These are phyloP conservation scores for Leptonema lineaticorne DNA, from an alignment of 1,140 invertebrate species.

Conservation along the genomic window DNA sequence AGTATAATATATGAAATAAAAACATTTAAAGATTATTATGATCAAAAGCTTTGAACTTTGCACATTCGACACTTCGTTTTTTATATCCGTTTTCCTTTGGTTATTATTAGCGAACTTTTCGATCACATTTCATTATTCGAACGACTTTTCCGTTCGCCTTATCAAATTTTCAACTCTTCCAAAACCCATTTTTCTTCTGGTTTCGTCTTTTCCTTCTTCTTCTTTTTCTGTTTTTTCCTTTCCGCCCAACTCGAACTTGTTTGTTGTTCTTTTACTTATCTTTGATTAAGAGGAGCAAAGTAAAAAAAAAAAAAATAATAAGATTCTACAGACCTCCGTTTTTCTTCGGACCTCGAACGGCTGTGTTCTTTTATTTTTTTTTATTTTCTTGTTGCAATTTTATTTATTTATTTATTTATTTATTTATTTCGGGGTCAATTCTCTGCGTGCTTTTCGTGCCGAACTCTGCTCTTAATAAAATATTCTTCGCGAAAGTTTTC, in stretches of 20 bases:
- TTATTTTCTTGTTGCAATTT: no score
- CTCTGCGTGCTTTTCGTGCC: no score
- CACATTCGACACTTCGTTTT: no score
- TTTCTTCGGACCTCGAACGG: no score
- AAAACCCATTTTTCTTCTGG: neutral
- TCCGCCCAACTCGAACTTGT: neutral
- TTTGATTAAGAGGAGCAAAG: conserved; percentile 3
- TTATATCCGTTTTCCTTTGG: no score
- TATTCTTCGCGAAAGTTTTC: conserved; percentile 15
- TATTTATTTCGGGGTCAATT: conserved; percentile 6
- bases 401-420: no score
- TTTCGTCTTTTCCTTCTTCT: neutral
- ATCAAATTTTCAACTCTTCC: conserved; percentile 6
- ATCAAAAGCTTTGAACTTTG: no score
- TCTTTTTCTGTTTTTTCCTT: neutral
- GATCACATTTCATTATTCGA: conserved; percentile 15
- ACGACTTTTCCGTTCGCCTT: neutral
- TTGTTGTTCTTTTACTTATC: conserved; percentile 5
- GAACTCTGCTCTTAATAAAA: conserved; percentile 11
- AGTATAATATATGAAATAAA: no score
- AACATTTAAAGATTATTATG: no score
- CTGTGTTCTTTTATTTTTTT: neutral
- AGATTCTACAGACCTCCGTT: no score
- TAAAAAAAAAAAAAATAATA: no score
- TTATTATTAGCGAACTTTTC: no score